These are phyloP conservation scores for Zaprionus lineosus DNA, from an alignment of 2,888 invertebrate species.

Conservation along the genomic window DNA sequence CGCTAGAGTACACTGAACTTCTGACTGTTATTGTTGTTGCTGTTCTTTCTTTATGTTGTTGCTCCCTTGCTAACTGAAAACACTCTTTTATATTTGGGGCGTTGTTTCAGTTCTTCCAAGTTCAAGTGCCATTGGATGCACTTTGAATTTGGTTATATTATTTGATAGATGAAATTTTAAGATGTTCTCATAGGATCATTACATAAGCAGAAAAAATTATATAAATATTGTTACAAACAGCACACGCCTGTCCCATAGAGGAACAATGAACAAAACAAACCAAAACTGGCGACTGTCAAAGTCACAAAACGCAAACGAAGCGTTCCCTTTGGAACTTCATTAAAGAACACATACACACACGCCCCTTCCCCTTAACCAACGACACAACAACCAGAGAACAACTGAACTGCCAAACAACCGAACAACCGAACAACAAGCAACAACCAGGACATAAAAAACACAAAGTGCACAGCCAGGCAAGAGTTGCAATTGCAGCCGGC, in stretches of 20 bases:
- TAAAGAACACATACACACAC: constrained; percentile 46
- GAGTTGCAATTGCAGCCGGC: constrained; percentile 68
- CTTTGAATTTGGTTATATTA: not conserved
- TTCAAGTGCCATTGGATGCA: constrained; percentile 58
- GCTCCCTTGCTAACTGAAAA: constrained; percentile 6
- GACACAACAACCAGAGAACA: constrained; percentile 14
- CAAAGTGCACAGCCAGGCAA: constrained; percentile 47
- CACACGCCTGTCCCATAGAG: constrained; percentile 23
- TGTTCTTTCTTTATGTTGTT: no score
- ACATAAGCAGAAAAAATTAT: not conserved
- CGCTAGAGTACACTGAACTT: constrained; percentile 66
- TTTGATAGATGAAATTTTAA: not conserved
- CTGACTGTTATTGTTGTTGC: constrained; percentile 20
- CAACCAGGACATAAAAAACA: constrained; percentile 10
- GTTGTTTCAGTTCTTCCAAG: constrained; percentile 47
- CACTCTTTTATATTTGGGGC: constrained; percentile 60
- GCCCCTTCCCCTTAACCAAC: constrained; percentile 40
- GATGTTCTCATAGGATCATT: not conserved
- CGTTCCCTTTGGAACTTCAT: constrained; percentile 57
- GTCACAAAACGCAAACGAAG: constrained; percentile 42
- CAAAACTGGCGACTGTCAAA: constrained; percentile 61
- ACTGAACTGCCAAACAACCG: constrained; percentile 10
- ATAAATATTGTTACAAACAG: constrained; percentile 46
- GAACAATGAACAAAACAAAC: constrained; percentile 36
- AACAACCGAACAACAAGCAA: constrained; percentile 8